phyloP scores from a whole-genome alignment of 2,797 vertebrate species.

The Lepilemur ruficaudatus region DNA sequence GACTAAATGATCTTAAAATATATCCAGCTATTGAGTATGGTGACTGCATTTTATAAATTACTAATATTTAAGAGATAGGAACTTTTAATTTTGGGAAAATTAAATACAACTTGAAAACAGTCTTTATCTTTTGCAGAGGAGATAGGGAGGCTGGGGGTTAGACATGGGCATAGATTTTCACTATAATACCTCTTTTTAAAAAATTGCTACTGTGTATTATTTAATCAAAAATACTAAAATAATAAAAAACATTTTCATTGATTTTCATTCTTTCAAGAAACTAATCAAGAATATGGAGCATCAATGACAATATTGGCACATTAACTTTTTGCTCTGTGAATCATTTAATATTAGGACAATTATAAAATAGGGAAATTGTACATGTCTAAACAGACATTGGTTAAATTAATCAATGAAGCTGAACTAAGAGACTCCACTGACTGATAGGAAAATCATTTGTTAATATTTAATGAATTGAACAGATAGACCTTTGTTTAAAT shows the following conservation, averaged over 20 bases:
- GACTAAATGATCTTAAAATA: conserved; percentile 30
- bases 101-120: not conserved
- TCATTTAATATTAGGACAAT: not conserved
- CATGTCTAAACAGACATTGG: not conserved
- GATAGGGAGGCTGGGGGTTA: not conserved
- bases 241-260: not conserved
- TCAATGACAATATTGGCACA: not conserved
- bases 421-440: conserved; percentile 19
- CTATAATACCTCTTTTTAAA: not conserved
- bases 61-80: not conserved
- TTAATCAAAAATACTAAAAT: not conserved
- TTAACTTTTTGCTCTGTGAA: not conserved
- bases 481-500: not conserved
- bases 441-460: conserved; percentile 41
- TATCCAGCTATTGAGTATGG: not conserved
- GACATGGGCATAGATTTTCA: not conserved
- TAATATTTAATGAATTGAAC: not conserved
- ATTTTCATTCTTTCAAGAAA: conserved; percentile 1
- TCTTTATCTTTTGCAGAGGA: not conserved
- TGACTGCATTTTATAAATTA: not conserved
- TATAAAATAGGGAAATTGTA: not conserved
- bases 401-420: conserved; percentile 27
- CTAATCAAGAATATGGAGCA: conserved; percentile 3
- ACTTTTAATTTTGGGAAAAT: not conserved
- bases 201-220: not conserved